Conservation (phyloP, 2,113 vertebrate species). For the Platysteira castanea region DNA sequence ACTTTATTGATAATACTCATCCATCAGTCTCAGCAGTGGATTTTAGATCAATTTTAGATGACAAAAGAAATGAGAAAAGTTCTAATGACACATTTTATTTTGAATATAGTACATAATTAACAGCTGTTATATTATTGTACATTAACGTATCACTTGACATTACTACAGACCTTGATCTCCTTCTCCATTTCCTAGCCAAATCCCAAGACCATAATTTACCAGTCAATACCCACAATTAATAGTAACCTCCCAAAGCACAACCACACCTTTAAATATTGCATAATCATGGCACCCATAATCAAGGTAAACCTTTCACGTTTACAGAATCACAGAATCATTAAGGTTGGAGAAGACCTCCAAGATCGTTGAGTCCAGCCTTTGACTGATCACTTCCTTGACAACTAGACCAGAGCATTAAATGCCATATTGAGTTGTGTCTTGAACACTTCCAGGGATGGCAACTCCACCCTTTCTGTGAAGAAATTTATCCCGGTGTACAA, state of each 20-base stretch:
- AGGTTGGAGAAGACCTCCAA: not conserved
- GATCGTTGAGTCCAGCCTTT: not conserved
- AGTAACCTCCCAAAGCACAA: not conserved
- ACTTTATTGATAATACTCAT: not conserved
- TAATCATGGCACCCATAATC: not conserved
- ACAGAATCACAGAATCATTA: not conserved
- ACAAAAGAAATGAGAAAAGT: not conserved
- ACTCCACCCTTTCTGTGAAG: not conserved
- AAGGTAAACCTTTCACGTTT: not conserved
- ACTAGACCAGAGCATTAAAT: not conserved
- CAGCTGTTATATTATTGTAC: not conserved
- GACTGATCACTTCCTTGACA: not conserved
- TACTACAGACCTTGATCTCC: not conserved
- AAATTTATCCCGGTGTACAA: not conserved
- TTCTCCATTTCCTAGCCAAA: not conserved
- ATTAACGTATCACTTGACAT: not conserved
- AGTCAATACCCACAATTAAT: not conserved
- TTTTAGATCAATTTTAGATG: not conserved
- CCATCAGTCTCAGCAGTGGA: not conserved
- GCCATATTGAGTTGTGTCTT: not conserved
- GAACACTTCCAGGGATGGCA: not conserved
- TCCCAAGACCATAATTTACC: not conserved
- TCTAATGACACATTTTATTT: not conserved
- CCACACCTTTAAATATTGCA: not conserved
- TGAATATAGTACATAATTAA: not conserved